A percentile compares a stretch with the other conserved stretches of the same genome.
Evolutionary conservation across 92 coral and sea anemone genomes (phyloP).

Genomic region (Meandrina meandrites): DNA sequence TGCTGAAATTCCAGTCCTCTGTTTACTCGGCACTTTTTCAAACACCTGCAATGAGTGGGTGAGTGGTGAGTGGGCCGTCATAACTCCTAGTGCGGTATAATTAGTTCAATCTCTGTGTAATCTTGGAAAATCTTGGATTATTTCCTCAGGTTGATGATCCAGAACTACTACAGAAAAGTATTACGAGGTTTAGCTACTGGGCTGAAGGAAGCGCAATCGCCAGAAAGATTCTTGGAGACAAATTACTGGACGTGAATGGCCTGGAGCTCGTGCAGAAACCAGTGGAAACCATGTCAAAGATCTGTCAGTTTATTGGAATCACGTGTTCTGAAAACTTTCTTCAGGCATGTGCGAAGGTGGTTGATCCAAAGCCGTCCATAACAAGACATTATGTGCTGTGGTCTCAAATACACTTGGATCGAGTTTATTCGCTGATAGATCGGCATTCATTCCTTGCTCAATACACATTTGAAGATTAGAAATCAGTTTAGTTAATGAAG

Average conservation of each 20-base stretch:
- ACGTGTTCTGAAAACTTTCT: not conserved
- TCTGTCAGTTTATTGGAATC: not conserved
- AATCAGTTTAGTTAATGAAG: not conserved
- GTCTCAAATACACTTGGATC: not conserved
- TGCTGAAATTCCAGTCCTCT: too few species aligned
- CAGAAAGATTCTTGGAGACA: slow-evolving; percentile 23
- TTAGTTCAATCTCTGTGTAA: too few species aligned
- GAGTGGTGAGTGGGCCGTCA: too few species aligned
- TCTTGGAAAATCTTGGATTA: too few species aligned
- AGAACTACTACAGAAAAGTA: slow-evolving; percentile 1
- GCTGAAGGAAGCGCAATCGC: slow-evolving; percentile 27
- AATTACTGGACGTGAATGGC: slow-evolving; percentile 16
- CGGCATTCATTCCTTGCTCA: slow-evolving; percentile 3
- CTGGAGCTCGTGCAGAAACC: slow-evolving; percentile 29
- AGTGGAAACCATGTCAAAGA: slow-evolving; percentile 3
- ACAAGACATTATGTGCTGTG: slow-evolving; percentile 20
- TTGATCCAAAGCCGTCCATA: slow-evolving; percentile 28
- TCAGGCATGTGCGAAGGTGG: slow-evolving; percentile 34
- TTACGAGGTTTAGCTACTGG: slow-evolving; percentile 5
- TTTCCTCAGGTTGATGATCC: slow-evolving; percentile 29
- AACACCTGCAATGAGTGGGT: too few species aligned
- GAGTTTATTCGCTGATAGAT: not conserved
- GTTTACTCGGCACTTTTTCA: too few species aligned
- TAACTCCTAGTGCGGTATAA: too few species aligned
- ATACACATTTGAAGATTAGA: not conserved